Percentiles rank a stretch among this genome's conserved stretches.
These are phyloP conservation scores for Beaufortia kweichowensis DNA, from an alignment of 2,113 vertebrate genomes.

Conservation along the genomic window DNA sequence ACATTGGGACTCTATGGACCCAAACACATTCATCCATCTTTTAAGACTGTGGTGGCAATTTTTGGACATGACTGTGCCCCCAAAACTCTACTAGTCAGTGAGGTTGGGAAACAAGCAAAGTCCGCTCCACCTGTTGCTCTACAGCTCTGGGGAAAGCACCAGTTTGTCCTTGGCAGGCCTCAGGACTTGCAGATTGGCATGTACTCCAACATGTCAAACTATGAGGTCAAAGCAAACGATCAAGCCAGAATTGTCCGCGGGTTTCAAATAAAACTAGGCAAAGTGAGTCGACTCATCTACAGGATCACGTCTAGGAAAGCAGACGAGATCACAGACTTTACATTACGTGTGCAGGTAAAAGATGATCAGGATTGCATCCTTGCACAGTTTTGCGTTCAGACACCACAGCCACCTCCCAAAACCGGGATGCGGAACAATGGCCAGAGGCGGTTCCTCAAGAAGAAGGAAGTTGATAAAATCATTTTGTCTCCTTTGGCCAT, in stretches of 20 bases:
- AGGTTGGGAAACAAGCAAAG: constrained; percentile 79
- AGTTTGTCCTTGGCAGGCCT: constrained; percentile 81
- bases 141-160: constrained; percentile 96
- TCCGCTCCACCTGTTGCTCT: constrained; percentile 81
- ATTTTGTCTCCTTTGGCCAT: constrained; percentile 88
- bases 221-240: constrained; percentile 81
- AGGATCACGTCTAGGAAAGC: constrained; percentile 81
- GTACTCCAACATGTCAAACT: constrained; percentile 94
- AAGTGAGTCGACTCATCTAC: constrained; percentile 88
- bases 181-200: constrained; percentile 90
- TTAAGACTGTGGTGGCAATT: constrained; percentile 90
- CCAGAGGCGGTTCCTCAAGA: constrained; percentile 91
- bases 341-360: constrained; percentile 89
- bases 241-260: constrained; percentile 82
- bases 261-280: constrained; percentile 92
- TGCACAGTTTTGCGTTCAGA: constrained; percentile 94
- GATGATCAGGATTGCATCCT: constrained; percentile 86
- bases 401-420: constrained; percentile 86
- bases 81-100: constrained; percentile 86
- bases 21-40: constrained; percentile 94
- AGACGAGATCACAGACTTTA: constrained; percentile 87
- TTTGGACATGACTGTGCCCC: constrained; percentile 95
- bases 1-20: constrained; percentile 91
- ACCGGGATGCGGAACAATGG: constrained; percentile 72
- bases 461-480: constrained; percentile 94